Base-by-base conservation (phyloP, 2,113 vertebrate genomes). In the Sciurus niger region DNA sequence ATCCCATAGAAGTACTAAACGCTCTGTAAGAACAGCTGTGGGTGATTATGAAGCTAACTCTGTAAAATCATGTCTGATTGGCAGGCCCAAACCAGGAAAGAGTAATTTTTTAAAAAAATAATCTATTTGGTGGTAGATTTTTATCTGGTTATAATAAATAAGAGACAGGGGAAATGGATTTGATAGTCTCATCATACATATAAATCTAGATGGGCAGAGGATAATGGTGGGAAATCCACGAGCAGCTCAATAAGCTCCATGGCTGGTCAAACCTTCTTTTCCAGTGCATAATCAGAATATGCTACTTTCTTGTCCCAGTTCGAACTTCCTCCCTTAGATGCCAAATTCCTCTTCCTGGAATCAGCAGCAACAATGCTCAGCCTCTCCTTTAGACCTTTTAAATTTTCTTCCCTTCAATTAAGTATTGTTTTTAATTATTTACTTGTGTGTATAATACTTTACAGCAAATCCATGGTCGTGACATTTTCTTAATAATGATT, bases 181-280 rank as follows among this genome's bases (percentile, higher is more conserved):
- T 89, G 99, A 97, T 32, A 99, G 98, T 91, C 96, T 99, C 77
- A 99, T 98, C 48, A 98, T 98, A 97, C 87, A 98, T 95, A 99
- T 99, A 94, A 99, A 99, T 79, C 99, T 99, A 86, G 98, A 99
- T 17, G 98, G 90, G 91, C 99, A 99, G 83, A 99, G 97, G 11
- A 99, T 95, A 0, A 99, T 99, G 37, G 43, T 99, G 98, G 94
- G 98, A 99, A 86, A 65, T 89, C 99, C 99, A 99, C 13, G 96
- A 88, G 30, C 78, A 79, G 0, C 60, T 96, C 87, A 84, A 94
- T 92, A 97, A 98, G 70, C 34, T 98, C 96, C 98, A 99, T 99
- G 37, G 37, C 3, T 85, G 70, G 83, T 94, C 72, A 77, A 93
- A 89, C 34, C 40, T 82, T 78, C 16, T 73, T 60, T 60, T n/a